Base-by-base conservation (phyloP, 2,888 invertebrate species). In the Cheilosia pagana region DNA sequence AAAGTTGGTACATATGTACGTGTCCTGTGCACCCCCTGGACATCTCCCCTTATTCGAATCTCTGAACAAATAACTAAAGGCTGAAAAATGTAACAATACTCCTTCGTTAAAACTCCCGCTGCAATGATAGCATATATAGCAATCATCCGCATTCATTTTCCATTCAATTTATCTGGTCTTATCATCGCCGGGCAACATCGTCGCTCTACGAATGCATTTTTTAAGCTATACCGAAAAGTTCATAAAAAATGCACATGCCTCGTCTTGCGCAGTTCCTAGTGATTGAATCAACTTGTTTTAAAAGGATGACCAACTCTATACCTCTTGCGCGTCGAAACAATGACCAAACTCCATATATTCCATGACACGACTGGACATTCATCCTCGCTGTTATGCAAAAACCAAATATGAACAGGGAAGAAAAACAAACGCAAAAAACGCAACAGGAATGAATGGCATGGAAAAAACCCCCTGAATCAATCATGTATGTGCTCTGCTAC, bases 371-470 rank as follows among this genome's bases (percentile, higher is more conserved):
- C 57, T 75, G 74, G 70, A 74, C 68, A 74, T 74, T 74, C 83
- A 75, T 79, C 83, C 83, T 70, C n/a, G 67, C 60, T 75, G 75
- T 68, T 78, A 79, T 83, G 74, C 83, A 83, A 83, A 83, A 78
- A 75, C 74, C 78, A 83, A 68, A 77, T 78, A 78, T 78, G 67
- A 71, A 63, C 41, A 60, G 21, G 60, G 31, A 68, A 25, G 6
- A 5, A 53, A 45, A 60, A 10, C 43, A 28, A 19, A 57, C 19
- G 52, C 60, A 14, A 57, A 48, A 39, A 8, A 31, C 3, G 60
- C n/a, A 78, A 48, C 72, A 60, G 62, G 50, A 62, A 53, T 23
- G 39, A 19, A 28, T 8, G 35, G 21, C n/a, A 55, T 14, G 48
- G 21, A 45, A 65, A 57, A 60, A 59, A 72, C 57, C 53, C 55